Percentiles rank a stretch among this genome's conserved stretches.
phyloP scores from a whole-genome alignment of 2,888 invertebrate genomes.

The Caenorhabditis virilis region DNA sequence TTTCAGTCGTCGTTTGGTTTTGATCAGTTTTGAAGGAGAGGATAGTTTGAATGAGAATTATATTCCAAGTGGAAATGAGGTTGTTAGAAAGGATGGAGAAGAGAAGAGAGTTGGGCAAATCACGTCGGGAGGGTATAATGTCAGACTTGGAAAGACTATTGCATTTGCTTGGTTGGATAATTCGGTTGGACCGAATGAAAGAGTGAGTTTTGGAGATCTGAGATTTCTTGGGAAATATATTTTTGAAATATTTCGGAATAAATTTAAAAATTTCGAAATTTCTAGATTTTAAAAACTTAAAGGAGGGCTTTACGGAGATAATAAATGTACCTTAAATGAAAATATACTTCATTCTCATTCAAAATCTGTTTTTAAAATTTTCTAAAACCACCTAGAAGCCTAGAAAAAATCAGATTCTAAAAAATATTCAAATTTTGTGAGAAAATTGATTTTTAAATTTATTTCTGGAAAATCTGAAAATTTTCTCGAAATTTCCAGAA shows the following conservation, averaged over 20 bases:
- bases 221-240: background rate
- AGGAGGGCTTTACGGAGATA: no score
- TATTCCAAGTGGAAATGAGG: slow-evolving; percentile 51
- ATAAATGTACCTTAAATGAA: no score
- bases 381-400: no score
- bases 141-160: slow-evolving; percentile 68
- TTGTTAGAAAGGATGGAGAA: slow-evolving; percentile 48
- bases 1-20: slow-evolving; percentile 43
- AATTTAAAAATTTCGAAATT: no score
- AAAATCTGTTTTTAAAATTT: no score
- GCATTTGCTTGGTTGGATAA: slow-evolving; percentile 71
- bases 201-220: slow-evolving; percentile 19
- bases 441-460: no score
- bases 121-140: slow-evolving; percentile 71
- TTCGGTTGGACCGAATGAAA: slow-evolving; percentile 40
- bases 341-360: no score
- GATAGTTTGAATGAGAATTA: slow-evolving; percentile 32
- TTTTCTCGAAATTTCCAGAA: no score
- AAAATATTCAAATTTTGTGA: no score
- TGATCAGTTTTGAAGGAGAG: slow-evolving; percentile 47
- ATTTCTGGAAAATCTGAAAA: no score
- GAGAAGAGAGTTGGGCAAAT: slow-evolving; percentile 70
- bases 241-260: background rate
- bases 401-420: no score
- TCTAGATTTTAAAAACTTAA: no score